These are phyloP conservation scores for Gephyroberyx darwinii DNA, from an alignment of 2,797 vertebrate genomes.

Conservation along the genomic window DNA sequence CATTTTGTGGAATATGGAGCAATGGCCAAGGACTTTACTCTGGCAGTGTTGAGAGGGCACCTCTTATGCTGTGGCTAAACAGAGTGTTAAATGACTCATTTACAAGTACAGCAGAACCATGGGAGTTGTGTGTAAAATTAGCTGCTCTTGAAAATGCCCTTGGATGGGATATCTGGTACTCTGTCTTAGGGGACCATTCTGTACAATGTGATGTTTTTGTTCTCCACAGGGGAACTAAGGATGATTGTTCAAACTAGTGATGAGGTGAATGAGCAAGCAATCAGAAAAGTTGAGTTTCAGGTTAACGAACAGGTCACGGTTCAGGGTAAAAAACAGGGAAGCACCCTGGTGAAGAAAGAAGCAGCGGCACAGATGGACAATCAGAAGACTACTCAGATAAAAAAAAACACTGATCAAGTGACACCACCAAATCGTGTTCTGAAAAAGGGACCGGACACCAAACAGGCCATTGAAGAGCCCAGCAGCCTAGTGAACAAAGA, in stretches of 20 bases:
- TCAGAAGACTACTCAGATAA: conserved; percentile 47
- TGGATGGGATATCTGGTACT: conserved; percentile 47
- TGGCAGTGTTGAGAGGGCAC: conserved; percentile 47
- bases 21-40: conserved; percentile 45
- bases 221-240: conserved; percentile 72
- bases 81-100: neutral
- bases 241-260: conserved; percentile 56
- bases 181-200: conserved; percentile 26
- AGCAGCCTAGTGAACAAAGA: conserved; percentile 32
- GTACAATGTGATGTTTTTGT: conserved; percentile 53
- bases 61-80: conserved; percentile 24
- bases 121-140: conserved; percentile 67
- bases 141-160: conserved; percentile 63
- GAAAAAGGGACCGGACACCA: conserved; percentile 42
- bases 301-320: conserved; percentile 56
- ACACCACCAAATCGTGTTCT: conserved; percentile 37
- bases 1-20: conserved; percentile 31
- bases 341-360: conserved; percentile 46
- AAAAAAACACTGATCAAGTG: conserved; percentile 44
- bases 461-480: conserved; percentile 34
- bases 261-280: conserved; percentile 58
- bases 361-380: conserved; percentile 45
- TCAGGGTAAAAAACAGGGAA: conserved; percentile 42
- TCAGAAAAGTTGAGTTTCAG: conserved; percentile 65
- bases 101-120: conserved; percentile 24